Conservation (phyloP, 1,140 invertebrate species). For the Grapholita molesta region DNA sequence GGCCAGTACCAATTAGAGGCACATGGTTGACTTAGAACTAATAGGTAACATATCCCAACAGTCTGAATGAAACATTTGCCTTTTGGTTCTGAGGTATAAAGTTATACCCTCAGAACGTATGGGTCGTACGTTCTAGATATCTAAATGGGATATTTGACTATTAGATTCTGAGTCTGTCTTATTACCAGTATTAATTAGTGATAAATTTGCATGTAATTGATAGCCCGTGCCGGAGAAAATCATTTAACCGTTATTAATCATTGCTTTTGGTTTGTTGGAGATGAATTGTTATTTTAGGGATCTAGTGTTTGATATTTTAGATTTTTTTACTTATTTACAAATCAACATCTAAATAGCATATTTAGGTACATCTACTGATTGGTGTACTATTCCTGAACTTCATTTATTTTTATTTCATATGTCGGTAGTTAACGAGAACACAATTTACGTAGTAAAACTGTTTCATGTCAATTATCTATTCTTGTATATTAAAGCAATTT, state of each 20-base stretch:
- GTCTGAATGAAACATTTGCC: background rate
- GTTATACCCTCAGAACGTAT: background rate
- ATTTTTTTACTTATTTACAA: too few relatives aligned
- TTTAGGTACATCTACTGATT: too few relatives aligned
- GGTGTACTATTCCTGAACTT: too few relatives aligned
- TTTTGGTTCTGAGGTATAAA: background rate
- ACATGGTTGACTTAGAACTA: background rate
- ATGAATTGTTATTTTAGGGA: background rate
- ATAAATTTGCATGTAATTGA: slow-evolving; percentile 16
- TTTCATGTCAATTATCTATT: too few relatives aligned
- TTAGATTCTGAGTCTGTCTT: background rate
- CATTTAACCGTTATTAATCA: slow-evolving; percentile 1
- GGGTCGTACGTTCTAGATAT: background rate
- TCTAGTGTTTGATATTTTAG: too few relatives aligned
- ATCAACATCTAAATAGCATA: too few relatives aligned
- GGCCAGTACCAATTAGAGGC: slow-evolving; percentile 4
- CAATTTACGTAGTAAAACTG: too few relatives aligned
- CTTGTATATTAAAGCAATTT: too few relatives aligned
- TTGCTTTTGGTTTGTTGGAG: background rate
- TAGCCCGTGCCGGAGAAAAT: slow-evolving; percentile 1
- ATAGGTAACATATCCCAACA: background rate
- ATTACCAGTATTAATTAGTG: slow-evolving; percentile 16
- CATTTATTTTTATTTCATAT: too few relatives aligned
- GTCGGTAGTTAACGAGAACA: too few relatives aligned
- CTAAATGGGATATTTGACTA: background rate